Evolutionary conservation across 2,113 vertebrate genomes (phyloP).

Genomic region (Pluvialis apricaria): DNA sequence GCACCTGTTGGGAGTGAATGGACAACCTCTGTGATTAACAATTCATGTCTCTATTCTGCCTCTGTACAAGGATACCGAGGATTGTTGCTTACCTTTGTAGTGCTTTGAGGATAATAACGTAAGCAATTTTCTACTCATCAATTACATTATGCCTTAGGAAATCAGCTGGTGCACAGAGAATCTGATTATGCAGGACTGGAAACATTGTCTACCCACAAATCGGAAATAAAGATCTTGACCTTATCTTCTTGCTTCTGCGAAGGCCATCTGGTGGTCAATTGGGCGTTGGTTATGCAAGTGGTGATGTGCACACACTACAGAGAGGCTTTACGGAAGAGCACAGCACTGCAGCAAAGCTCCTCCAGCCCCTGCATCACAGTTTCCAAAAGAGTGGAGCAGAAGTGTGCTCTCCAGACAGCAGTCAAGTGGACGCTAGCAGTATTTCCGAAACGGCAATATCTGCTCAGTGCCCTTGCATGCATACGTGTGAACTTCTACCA

Average conservation of each 20-base stretch:
- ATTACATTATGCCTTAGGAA: neutral
- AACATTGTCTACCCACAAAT: neutral
- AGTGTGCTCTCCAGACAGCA: neutral
- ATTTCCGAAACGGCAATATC: neutral
- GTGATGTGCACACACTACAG: neutral
- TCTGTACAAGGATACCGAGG: neutral
- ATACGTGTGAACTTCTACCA: neutral
- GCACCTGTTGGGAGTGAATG: neutral
- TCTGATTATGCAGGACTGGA: neutral
- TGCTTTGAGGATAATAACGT: neutral
- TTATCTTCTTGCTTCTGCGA: neutral
- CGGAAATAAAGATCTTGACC: neutral
- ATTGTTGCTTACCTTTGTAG: neutral
- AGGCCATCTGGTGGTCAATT: neutral
- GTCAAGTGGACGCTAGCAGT: neutral
- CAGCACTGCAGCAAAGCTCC: neutral
- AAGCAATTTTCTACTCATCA: neutral
- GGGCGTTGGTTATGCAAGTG: neutral
- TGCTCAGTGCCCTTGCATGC: neutral
- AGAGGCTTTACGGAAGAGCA: neutral
- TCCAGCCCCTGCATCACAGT: neutral
- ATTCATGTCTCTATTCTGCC: neutral
- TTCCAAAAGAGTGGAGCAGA: neutral
- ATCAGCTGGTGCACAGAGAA: neutral
- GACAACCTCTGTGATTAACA: neutral